A percentile compares a stretch with the other conserved stretches of the same genome.
phyloP scores from a whole-genome alignment of 2,113 vertebrate genomes.

The Montifringilla adamsi region DNA sequence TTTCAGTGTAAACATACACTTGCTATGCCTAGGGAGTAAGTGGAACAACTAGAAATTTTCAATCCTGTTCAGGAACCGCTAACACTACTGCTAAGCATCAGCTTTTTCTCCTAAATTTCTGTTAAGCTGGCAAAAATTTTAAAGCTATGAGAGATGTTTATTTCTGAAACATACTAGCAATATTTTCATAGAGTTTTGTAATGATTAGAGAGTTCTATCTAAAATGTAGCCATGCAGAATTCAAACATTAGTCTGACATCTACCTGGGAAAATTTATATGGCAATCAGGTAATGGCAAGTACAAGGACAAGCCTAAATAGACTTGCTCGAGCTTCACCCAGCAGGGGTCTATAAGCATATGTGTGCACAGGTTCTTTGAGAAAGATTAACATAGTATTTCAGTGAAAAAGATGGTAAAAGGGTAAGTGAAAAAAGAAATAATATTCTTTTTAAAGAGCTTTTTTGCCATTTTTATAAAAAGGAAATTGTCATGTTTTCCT shows the following conservation, averaged over 20 bases:
- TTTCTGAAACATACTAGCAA: not conserved
- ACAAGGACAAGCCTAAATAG: not conserved
- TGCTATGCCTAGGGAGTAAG: constrained; percentile 32
- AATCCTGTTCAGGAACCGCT: constrained; percentile 3
- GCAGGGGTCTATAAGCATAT: not conserved
- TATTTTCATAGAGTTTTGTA: not conserved
- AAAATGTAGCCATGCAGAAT: not conserved
- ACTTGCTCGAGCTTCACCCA: not conserved
- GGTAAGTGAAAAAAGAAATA: not conserved
- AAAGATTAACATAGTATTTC: not conserved
- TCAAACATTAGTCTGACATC: not conserved
- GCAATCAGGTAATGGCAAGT: not conserved
- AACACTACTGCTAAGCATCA: not conserved
- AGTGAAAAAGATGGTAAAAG: not conserved
- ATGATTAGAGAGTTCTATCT: not conserved
- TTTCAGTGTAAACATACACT: constrained; percentile 45
- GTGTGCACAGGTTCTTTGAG: not conserved
- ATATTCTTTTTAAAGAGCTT: not conserved
- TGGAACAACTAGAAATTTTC: constrained; percentile 26
- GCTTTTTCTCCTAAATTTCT: not conserved
- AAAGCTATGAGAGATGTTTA: not conserved
- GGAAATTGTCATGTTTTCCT: not conserved
- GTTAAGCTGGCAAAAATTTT: not conserved
- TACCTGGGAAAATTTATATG: not conserved
- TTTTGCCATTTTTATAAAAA: not conserved